A percentile compares a stretch with the other conserved stretches of the same genome.
phyloP scores from a whole-genome alignment of 2,888 invertebrate genomes.

The Saturnia pavonia region DNA sequence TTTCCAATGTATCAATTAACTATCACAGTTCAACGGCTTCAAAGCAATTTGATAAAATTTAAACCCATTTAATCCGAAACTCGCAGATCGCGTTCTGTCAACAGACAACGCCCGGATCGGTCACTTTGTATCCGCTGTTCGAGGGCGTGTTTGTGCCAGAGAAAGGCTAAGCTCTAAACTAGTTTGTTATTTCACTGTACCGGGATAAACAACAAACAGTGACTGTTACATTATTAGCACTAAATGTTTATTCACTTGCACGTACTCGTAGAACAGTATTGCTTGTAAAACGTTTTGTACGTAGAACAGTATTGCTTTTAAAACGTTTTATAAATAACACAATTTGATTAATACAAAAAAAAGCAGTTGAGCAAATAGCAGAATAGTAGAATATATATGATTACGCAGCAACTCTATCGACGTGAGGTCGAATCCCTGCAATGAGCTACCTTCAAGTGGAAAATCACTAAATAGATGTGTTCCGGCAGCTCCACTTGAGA shows the following conservation, averaged over 20 bases:
- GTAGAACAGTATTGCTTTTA: background rate
- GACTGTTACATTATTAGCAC: background rate
- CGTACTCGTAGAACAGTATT: background rate
- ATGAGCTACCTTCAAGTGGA: no score
- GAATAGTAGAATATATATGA: no score
- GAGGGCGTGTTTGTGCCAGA: slow-evolving; percentile 16
- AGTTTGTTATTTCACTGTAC: slow-evolving; percentile 14
- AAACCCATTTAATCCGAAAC: background rate
- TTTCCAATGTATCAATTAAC: no score
- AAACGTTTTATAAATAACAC: background rate
- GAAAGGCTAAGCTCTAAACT: slow-evolving; percentile 12
- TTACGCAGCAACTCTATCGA: no score
- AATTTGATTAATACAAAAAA: background rate
- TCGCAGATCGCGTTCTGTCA: background rate
- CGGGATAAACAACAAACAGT: background rate
- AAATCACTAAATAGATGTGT: no score
- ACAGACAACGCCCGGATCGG: background rate
- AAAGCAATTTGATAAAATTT: background rate
- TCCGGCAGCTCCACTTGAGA: no score
- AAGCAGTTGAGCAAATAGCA: no score
- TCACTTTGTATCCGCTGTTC: slow-evolving; percentile 4
- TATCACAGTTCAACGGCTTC: background rate
- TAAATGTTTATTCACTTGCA: background rate
- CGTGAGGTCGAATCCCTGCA: no score
- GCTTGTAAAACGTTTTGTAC: background rate